A percentile compares a stretch with the other conserved stretches of the same genome.
Conservation (phyloP, 2,888 invertebrate species). For the Hypomecis punctinalis region DNA sequence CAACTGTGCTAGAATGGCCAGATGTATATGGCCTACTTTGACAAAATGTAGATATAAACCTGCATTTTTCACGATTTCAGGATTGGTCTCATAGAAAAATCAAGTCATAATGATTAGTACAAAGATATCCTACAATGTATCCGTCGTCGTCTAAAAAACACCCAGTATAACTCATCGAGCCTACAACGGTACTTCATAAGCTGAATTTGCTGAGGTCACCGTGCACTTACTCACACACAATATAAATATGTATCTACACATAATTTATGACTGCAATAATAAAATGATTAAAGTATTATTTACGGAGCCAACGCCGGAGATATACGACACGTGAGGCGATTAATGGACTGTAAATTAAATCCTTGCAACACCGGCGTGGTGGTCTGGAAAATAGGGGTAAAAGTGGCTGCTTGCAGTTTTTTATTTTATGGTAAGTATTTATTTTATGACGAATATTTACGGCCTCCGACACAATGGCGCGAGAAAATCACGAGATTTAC, state of each 20-base stretch:
- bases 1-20: no score
- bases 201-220: constrained; percentile 9
- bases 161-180: not conserved
- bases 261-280: constrained; percentile 44
- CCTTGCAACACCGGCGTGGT: constrained; percentile 33
- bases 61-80: no score
- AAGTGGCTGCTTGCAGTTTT: constrained; percentile 10
- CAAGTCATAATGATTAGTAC: no score
- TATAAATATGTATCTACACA: not conserved
- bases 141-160: not conserved
- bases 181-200: constrained; percentile 18
- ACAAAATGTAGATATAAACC: no score
- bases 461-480: not conserved
- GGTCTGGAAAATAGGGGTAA: constrained; percentile 30
- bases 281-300: constrained; percentile 44
- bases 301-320: constrained; percentile 33
- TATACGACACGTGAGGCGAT: constrained; percentile 40
- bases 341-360: constrained; percentile 43
- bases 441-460: not conserved
- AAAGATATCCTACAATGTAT: no score
- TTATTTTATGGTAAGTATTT: constrained; percentile 1
- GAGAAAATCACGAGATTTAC: not conserved
- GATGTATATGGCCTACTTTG: no score
- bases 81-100: no score
- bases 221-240: constrained; percentile 7